These are phyloP conservation scores for Lycaon pictus DNA, from an alignment of 2,113 vertebrate genomes.

Conservation along the genomic window DNA sequence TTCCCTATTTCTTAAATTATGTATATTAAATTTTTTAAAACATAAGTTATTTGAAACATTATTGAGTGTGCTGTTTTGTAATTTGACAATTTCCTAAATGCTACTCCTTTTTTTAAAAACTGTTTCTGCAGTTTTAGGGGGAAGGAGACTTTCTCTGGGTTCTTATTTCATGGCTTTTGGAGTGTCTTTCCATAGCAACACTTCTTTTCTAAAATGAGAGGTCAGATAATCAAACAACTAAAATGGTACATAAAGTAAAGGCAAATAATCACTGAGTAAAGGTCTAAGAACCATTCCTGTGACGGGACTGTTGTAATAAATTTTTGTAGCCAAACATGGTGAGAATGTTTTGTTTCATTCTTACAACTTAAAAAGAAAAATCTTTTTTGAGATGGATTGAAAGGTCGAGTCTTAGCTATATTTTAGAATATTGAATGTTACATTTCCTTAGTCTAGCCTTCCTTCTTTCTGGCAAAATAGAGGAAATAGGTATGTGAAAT, in stretches of 20 bases:
- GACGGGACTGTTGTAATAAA: not conserved
- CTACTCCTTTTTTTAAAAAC: not conserved
- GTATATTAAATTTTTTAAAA: conserved; percentile 3
- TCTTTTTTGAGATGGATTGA: not conserved
- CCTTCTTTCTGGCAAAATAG: not conserved
- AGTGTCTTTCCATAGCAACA: not conserved
- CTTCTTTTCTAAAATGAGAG: not conserved
- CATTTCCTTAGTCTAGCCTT: conserved; percentile 7
- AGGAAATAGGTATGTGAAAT: not conserved
- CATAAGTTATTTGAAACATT: not conserved
- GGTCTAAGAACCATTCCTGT: not conserved
- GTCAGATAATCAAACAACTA: not conserved
- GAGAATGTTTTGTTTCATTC: conserved; percentile 41
- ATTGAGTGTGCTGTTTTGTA: not conserved
- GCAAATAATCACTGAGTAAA: not conserved
- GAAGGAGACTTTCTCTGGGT: not conserved
- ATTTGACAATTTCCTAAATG: not conserved
- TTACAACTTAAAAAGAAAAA: not conserved
- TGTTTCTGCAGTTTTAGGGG: not conserved
- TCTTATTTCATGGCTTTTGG: not conserved
- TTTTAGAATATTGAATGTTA: conserved; percentile 18
- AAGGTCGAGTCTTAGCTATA: not conserved
- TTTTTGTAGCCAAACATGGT: not conserved
- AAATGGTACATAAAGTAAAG: not conserved
- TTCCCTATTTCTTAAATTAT: not conserved